A percentile compares a stretch with the other conserved stretches of the same genome.
Conservation (phyloP, 1,140 invertebrate genomes). For the Piezodorus guildinii region DNA sequence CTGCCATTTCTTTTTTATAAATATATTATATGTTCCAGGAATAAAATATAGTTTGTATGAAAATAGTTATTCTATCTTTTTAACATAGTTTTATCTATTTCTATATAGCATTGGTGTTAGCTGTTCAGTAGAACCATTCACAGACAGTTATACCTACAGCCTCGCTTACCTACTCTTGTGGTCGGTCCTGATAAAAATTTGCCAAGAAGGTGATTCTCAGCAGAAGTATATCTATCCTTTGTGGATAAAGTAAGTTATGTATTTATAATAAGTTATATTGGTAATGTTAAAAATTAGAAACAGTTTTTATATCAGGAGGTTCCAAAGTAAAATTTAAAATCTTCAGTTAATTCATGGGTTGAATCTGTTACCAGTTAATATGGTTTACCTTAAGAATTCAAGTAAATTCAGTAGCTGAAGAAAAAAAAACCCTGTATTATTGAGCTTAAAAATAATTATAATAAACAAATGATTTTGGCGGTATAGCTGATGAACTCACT, state of each 20-base stretch:
- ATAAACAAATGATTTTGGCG: too few relatives aligned
- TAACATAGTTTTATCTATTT: too few relatives aligned
- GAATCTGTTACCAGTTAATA: too few relatives aligned
- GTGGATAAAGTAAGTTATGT: conserved; percentile 44
- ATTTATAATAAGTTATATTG: neutral
- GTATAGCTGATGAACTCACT: too few relatives aligned
- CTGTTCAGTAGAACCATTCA: conserved; percentile 45
- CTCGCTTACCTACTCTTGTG: conserved; percentile 61
- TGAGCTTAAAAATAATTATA: too few relatives aligned
- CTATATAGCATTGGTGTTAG: conserved; percentile 47
- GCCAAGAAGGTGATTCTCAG: conserved; percentile 50
- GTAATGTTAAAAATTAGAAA: too few relatives aligned
- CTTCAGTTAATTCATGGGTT: too few relatives aligned
- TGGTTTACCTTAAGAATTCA: neutral
- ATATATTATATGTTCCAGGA: too few relatives aligned
- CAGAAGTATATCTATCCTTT: conserved; percentile 57
- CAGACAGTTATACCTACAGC: conserved; percentile 47
- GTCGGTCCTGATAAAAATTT: conserved; percentile 57
- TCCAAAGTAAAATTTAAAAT: too few relatives aligned
- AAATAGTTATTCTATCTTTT: neutral
- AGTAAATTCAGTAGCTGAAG: conserved; percentile 17
- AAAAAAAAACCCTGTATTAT: too few relatives aligned
- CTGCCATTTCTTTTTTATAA: too few relatives aligned
- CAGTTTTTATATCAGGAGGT: too few relatives aligned
- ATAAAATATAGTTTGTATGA: conserved; percentile 3